These are phyloP conservation scores for Glyphotaelius pellucidus DNA, from an alignment of 2,888 invertebrate genomes.

Conservation along the genomic window DNA sequence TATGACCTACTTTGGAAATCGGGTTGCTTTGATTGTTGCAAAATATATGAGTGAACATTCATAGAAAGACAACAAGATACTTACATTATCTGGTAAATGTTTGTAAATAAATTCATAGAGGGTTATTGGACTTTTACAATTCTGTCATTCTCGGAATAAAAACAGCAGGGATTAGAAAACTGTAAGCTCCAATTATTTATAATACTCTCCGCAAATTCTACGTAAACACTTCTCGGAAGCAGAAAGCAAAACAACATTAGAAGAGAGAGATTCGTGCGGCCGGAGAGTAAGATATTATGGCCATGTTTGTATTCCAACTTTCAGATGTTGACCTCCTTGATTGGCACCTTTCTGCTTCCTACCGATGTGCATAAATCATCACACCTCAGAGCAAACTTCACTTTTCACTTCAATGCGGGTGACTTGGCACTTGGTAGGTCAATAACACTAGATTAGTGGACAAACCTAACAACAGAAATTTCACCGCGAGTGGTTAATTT, in stretches of 20 bases:
- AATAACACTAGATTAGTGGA: background rate
- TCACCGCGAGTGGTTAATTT: background rate
- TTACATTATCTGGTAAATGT: background rate
- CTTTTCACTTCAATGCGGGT: background rate
- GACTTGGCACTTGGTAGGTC: background rate
- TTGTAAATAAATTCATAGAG: background rate
- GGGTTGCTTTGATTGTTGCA: background rate
- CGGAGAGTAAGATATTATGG: background rate
- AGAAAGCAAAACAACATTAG: background rate
- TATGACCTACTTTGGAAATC: background rate
- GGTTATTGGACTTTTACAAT: background rate
- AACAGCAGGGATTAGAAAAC: background rate
- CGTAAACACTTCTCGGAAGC: constrained; percentile 4
- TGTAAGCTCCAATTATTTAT: background rate
- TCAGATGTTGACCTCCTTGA: constrained; percentile 19
- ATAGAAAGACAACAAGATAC: background rate
- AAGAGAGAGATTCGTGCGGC: constrained; percentile 15
- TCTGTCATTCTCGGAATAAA: background rate
- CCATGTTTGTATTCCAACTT: constrained; percentile 20
- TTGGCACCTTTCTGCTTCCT: background rate
- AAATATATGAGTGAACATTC: background rate
- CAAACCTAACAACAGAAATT: background rate
- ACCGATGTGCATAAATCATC: background rate
- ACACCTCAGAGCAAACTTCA: background rate
- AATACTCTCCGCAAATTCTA: background rate